Evolutionary conservation across 1,140 invertebrate species (phyloP), one percentile per base, ranked within the genome.

Genomic region (Riptortus pedestris): DNA sequence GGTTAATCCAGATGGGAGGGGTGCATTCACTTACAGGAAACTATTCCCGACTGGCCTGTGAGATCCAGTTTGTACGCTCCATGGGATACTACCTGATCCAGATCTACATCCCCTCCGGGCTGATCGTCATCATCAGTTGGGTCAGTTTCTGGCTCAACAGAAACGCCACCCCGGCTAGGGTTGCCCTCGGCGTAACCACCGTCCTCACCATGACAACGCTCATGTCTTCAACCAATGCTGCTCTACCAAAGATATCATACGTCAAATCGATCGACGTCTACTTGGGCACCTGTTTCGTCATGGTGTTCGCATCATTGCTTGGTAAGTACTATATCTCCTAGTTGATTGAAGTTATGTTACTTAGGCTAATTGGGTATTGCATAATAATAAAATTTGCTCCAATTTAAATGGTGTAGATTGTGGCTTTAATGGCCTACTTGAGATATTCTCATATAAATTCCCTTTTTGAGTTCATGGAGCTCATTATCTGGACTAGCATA

Each of bases 41-140:
- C 80, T 98, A 98, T 79, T 97, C 94, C 71, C 85, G 95, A 72
- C 80, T 98, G 81, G 91, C 93, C 66, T 95, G 92, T 79, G 91
- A 96, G 81, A 95, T 98, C 75, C 92, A 96, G 78, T 95, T 98
- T 79, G 92, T 93, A 66, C 86, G 95, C 67, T 96, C 92, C 71
- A 94, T 98, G 89, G 95, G 95, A 72, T 98, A 98, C 83, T 98
- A 98, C 81, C 81, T 98, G 72, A 98, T 98, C 80, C 96, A 98
- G 81, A 98, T 98, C 77, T 98, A 98, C 82, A 96, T 98, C 79
- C 95, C 95, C 70, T 96, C 93, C 74, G 90, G 92, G 75, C 85
- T 98, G 74, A 98, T 98, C 79, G 95, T 98, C 76, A 95, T 96
- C 78, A 96, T 98, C 79, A 96, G 92, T 70, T 98, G 95, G 94